Conservation (phyloP, 1,140 invertebrate species). For the Bombus confusus region DNA sequence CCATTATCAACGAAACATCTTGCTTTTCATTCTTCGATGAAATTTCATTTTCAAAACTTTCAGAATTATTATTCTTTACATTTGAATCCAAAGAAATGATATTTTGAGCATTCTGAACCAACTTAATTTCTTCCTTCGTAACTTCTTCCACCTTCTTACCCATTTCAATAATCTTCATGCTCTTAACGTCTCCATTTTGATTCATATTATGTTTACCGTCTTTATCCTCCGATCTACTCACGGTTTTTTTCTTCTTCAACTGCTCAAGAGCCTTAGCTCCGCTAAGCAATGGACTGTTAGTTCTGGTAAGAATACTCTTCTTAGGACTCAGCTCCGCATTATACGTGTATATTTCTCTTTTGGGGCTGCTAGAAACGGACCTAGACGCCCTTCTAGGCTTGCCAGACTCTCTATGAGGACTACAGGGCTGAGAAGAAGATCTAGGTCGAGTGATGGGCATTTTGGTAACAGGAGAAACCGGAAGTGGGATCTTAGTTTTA, state of each 20-base stretch:
- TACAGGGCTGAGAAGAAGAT: constrained; percentile 69
- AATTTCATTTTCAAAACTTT: neutral
- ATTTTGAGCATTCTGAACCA: neutral
- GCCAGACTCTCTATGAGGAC: constrained; percentile 54
- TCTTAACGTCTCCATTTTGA: neutral
- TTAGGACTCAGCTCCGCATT: constrained; percentile 77
- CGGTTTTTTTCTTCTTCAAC: constrained; percentile 30
- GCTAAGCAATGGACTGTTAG: constrained; percentile 7
- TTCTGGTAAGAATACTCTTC: constrained; percentile 76
- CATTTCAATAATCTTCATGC: neutral
- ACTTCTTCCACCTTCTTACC: neutral
- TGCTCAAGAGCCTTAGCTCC: neutral
- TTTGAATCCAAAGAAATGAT: neutral
- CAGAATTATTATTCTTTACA: neutral
- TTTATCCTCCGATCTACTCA: neutral
- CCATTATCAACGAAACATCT: neutral
- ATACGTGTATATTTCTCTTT: constrained; percentile 73
- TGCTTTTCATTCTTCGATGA: neutral
- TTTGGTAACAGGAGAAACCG: constrained; percentile 77
- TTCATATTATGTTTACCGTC: neutral
- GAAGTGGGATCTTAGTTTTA: constrained; percentile 78
- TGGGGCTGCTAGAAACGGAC: constrained; percentile 78
- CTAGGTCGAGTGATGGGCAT: constrained; percentile 65
- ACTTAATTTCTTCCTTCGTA: constrained; percentile 13
- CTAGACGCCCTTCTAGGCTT: constrained; percentile 20